Evolutionary conservation across 2,797 vertebrate species (phyloP).

Genomic region (Tadarida brasiliensis): DNA sequence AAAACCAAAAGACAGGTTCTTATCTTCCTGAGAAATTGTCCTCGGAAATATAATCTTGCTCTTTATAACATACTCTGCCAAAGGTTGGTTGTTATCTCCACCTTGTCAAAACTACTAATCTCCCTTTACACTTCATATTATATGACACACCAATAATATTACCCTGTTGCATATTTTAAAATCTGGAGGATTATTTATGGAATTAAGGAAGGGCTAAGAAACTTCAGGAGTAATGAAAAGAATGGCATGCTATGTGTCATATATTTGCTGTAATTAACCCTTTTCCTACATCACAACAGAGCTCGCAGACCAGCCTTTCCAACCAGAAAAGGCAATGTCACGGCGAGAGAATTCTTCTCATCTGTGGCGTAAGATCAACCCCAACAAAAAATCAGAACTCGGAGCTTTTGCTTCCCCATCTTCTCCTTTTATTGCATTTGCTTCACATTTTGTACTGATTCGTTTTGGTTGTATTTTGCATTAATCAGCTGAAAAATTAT

Average conservation of each 20-base stretch:
- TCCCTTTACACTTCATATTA: background rate
- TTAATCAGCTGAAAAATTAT: background rate
- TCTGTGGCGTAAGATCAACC: background rate
- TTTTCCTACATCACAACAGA: background rate
- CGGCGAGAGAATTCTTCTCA: background rate
- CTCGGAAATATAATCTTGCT: constrained; percentile 49
- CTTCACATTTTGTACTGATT: background rate
- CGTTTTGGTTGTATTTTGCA: constrained; percentile 54
- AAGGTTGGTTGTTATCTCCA: background rate
- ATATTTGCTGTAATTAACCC: background rate
- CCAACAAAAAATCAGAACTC: background rate
- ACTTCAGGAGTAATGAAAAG: background rate
- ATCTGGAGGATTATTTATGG: constrained; percentile 4
- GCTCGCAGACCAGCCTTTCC: background rate
- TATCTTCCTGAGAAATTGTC: background rate
- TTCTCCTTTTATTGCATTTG: background rate
- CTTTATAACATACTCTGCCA: background rate
- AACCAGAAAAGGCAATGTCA: background rate
- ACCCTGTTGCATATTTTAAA: constrained; percentile 12
- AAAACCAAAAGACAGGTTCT: background rate
- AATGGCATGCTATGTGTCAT: background rate
- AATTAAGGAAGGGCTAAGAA: constrained; percentile 17
- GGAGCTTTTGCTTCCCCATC: background rate
- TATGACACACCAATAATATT: constrained; percentile 4
- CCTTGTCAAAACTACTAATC: background rate